These are phyloP conservation scores for Steromphala cineraria DNA, from an alignment of 2,888 invertebrate genomes.

Conservation along the genomic window DNA sequence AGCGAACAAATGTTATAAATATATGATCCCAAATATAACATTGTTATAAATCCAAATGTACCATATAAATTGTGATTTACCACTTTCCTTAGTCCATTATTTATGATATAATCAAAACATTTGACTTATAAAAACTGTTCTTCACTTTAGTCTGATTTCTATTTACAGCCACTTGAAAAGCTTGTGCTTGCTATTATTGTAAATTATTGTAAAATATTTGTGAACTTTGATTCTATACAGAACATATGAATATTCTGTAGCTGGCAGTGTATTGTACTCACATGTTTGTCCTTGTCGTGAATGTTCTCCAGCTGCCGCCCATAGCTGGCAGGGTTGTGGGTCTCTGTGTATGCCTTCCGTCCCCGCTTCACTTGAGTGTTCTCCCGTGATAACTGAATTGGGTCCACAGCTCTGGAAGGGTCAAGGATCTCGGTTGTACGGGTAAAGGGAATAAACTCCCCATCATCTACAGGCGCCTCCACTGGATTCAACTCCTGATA, in stretches of 20 bases:
- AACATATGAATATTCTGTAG: background rate
- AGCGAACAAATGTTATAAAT: too few species aligned
- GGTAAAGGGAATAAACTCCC: conserved; percentile 71
- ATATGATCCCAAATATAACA: too few species aligned
- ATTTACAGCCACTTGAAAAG: too few species aligned
- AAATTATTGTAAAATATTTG: background rate
- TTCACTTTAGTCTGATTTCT: too few species aligned
- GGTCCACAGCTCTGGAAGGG: conserved; percentile 68
- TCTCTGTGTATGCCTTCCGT: conserved; percentile 68
- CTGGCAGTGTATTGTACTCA: background rate
- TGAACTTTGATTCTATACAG: background rate
- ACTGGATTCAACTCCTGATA: conserved; percentile 51
- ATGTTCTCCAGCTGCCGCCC: conserved; percentile 60
- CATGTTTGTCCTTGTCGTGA: background rate
- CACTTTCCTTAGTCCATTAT: too few species aligned
- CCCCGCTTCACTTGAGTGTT: conserved; percentile 65
- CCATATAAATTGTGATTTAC: too few species aligned
- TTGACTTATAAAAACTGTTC: too few species aligned
- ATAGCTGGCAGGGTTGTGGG: conserved; percentile 68
- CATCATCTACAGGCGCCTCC: conserved; percentile 43
- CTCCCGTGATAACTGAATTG: conserved; percentile 71
- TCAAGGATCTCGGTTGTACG: conserved; percentile 72
- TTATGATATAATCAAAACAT: too few species aligned
- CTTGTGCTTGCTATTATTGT: too few species aligned
- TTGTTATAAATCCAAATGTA: too few species aligned